A percentile compares a stretch with the other conserved stretches of the same genome.
These are phyloP conservation scores for Cryptotis parvus DNA, from an alignment of 2,113 vertebrate genomes.

Conservation along the genomic window DNA sequence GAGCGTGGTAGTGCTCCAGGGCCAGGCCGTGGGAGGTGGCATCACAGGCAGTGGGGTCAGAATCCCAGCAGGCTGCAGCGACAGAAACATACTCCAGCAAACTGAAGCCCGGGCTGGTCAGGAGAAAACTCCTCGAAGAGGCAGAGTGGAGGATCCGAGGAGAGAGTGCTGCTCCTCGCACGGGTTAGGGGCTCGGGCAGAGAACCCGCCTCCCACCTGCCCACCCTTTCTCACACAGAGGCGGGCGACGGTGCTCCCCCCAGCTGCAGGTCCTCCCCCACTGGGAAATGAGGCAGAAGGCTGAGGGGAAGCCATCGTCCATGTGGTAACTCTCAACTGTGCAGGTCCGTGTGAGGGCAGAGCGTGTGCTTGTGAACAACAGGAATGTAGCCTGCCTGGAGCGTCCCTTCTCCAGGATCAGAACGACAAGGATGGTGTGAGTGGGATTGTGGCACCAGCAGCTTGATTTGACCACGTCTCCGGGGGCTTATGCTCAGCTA, in stretches of 20 bases:
- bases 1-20: background rate
- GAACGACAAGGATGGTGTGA: background rate
- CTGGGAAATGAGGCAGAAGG: background rate
- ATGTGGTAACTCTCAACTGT: background rate
- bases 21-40: background rate
- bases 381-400: background rate
- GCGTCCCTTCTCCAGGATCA: background rate
- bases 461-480: background rate
- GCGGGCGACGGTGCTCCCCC: too few species aligned
- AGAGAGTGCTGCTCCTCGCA: background rate
- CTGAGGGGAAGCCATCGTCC: background rate
- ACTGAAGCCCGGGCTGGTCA: too few species aligned
- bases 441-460: background rate
- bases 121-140: too few species aligned
- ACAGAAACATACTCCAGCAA: background rate
- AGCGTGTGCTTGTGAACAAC: background rate
- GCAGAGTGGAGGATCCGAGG: background rate
- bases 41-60: background rate
- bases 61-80: background rate
- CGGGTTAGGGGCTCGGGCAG: too few species aligned
- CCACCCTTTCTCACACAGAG: too few species aligned
- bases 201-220: too few species aligned
- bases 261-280: too few species aligned
- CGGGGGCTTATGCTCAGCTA: background rate
- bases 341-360: background rate